These are phyloP conservation scores for Ennomos fuscantarius DNA, from an alignment of 2,888 invertebrate species.

Conservation along the genomic window DNA sequence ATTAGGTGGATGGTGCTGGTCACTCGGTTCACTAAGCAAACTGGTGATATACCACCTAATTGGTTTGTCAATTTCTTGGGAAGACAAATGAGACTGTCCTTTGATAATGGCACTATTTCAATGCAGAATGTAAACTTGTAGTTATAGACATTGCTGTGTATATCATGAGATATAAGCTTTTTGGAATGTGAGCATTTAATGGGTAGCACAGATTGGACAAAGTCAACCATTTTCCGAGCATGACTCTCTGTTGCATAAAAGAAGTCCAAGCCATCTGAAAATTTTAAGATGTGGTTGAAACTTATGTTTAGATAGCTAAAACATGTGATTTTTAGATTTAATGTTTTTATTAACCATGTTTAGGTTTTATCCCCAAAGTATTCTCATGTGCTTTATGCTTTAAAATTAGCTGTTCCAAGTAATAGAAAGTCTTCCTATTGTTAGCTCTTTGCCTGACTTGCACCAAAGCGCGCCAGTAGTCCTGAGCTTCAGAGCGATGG, in stretches of 20 bases:
- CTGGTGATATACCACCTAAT: constrained; percentile 93
- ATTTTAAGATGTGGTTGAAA: neutral
- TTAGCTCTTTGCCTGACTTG: constrained; percentile 95
- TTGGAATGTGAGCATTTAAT: constrained; percentile 95
- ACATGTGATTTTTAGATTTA: neutral
- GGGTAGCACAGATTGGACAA: constrained; percentile 94
- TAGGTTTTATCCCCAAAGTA: constrained; percentile 94
- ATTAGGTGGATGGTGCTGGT: constrained; percentile 96
- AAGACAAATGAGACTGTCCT: constrained; percentile 96
- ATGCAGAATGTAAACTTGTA: constrained; percentile 98
- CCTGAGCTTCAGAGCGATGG: constrained; percentile 98
- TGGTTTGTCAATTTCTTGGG: constrained; percentile 94
- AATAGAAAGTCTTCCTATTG: constrained; percentile 98
- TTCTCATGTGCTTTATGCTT: constrained; percentile 97
- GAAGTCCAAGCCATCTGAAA: constrained; percentile 96
- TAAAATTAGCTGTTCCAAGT: constrained; percentile 97
- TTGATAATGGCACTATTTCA: constrained; percentile 98
- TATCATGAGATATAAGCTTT: constrained; percentile 98
- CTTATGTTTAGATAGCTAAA: too few relatives aligned
- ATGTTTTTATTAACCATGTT: constrained; percentile 86
- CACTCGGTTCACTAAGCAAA: constrained; percentile 95
- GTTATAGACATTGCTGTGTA: constrained; percentile 97
- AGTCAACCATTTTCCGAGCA: constrained; percentile 98
- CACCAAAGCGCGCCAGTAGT: constrained; percentile 97
- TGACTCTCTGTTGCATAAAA: constrained; percentile 95